Conservation (phyloP, 2,113 vertebrate genomes). For the Melanerpes aurifrons region DNA sequence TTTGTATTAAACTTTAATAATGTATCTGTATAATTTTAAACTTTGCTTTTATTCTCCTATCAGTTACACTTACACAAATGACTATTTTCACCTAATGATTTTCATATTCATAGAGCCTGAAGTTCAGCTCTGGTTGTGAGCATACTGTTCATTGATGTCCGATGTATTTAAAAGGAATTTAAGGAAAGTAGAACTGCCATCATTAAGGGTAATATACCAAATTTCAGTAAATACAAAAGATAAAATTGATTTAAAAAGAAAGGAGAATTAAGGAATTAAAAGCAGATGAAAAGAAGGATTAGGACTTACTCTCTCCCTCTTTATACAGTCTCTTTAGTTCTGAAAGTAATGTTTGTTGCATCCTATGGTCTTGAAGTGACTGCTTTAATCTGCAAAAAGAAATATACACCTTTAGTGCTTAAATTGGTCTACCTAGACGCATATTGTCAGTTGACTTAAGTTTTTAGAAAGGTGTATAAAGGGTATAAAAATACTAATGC, state of each 20-base stretch:
- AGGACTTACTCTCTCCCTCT: not conserved
- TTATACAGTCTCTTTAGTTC: not conserved
- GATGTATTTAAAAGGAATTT: not conserved
- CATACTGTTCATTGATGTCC: not conserved
- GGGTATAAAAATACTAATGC: not conserved
- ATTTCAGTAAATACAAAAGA: not conserved
- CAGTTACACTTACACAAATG: not conserved
- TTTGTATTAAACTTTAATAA: not conserved
- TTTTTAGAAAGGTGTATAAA: not conserved
- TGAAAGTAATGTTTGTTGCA: not conserved
- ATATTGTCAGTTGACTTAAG: not conserved
- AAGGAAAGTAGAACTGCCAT: not conserved
- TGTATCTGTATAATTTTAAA: not conserved
- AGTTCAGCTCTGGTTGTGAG: not conserved
- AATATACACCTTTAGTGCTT: not conserved
- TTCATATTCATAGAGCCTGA: not conserved
- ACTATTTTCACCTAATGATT: not conserved
- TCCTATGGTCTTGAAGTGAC: not conserved
- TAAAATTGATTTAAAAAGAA: not conserved
- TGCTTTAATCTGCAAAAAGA: not conserved
- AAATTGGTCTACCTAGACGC: not conserved
- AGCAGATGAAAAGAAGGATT: not conserved
- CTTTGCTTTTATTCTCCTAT: not conserved
- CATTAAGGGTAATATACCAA: not conserved
- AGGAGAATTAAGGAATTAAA: not conserved